These are phyloP conservation scores for Metallyticus violacea DNA, from an alignment of 2,888 invertebrate species.

Conservation along the genomic window DNA sequence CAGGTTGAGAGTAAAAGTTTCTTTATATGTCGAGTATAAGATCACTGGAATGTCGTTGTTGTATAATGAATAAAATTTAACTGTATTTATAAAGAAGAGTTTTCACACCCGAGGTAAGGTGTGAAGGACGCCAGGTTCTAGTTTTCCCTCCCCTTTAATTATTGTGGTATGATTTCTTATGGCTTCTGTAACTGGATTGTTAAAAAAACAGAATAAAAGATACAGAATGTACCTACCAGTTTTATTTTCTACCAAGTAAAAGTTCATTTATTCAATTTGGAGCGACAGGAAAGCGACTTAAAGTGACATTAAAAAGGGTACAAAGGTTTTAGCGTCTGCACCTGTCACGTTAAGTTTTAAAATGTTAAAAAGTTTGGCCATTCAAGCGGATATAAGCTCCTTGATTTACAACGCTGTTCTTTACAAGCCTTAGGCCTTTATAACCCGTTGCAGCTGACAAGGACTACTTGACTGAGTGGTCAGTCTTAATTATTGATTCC, in stretches of 20 bases:
- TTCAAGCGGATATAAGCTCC: not conserved
- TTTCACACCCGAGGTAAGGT: not conserved
- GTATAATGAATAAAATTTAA: not conserved
- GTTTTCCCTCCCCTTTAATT: not conserved
- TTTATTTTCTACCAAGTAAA: too few species aligned
- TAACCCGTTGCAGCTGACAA: not conserved
- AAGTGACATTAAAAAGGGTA: not conserved
- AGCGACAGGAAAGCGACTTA: not conserved
- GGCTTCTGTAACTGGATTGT: not conserved
- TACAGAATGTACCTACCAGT: not conserved
- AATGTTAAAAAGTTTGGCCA: not conserved
- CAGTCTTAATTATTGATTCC: not conserved
- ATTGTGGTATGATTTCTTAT: not conserved
- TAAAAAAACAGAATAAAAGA: not conserved
- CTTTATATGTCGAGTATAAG: too few species aligned
- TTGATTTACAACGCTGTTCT: not conserved
- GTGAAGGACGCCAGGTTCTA: not conserved
- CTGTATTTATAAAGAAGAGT: not conserved
- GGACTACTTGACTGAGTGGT: not conserved
- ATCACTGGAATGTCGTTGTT: too few species aligned
- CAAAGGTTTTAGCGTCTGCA: not conserved
- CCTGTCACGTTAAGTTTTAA: not conserved
- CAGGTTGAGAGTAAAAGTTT: too few species aligned
- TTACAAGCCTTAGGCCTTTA: not conserved
- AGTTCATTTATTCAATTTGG: too few species aligned